Conservation (phyloP, 2,888 invertebrate genomes). For the Melieria omissa region DNA sequence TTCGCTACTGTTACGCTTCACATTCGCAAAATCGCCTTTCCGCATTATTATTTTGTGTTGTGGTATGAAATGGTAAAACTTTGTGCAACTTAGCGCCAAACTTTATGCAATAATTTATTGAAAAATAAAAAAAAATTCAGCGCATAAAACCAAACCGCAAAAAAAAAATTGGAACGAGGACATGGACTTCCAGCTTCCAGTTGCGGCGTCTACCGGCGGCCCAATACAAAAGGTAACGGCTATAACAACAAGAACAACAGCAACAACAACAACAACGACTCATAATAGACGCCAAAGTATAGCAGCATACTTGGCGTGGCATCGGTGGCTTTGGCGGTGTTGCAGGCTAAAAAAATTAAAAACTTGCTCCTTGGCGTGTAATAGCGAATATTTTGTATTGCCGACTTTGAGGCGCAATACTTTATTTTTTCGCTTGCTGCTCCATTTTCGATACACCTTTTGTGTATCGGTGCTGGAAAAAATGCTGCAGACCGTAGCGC, state of each 20-base stretch:
- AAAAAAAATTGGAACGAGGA: conserved; percentile 22
- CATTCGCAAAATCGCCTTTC: too few species aligned
- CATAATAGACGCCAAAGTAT: conserved; percentile 35
- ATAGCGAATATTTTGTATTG: conserved; percentile 27
- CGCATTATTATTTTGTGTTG: too few species aligned
- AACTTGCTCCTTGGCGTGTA: conserved; percentile 57
- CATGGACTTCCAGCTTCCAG: conserved; percentile 6
- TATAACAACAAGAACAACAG: conserved; percentile 49
- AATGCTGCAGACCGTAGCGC: too few species aligned
- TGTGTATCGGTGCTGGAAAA: conserved; percentile 10
- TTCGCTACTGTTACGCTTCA: too few species aligned
- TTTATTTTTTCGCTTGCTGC: conserved; percentile 13
- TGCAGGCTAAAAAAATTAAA: conserved; percentile 52
- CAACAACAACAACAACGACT: conserved; percentile 39
- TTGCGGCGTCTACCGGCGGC: not conserved
- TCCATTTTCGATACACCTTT: conserved; percentile 35
- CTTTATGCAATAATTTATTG: conserved; percentile 63
- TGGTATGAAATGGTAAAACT: conserved; percentile 26
- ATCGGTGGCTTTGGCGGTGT: conserved; percentile 39
- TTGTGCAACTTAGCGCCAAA: conserved; percentile 54
- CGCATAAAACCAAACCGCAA: conserved; percentile 32
- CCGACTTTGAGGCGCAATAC: conserved; percentile 39
- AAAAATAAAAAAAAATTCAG: conserved; percentile 49
- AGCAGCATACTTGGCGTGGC: conserved; percentile 41
- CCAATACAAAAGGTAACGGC: conserved; percentile 41